Percentiles rank a stretch among this genome's conserved stretches.
phyloP scores from a whole-genome alignment of 2,113 vertebrate genomes.

The Desmodus rotundus region DNA sequence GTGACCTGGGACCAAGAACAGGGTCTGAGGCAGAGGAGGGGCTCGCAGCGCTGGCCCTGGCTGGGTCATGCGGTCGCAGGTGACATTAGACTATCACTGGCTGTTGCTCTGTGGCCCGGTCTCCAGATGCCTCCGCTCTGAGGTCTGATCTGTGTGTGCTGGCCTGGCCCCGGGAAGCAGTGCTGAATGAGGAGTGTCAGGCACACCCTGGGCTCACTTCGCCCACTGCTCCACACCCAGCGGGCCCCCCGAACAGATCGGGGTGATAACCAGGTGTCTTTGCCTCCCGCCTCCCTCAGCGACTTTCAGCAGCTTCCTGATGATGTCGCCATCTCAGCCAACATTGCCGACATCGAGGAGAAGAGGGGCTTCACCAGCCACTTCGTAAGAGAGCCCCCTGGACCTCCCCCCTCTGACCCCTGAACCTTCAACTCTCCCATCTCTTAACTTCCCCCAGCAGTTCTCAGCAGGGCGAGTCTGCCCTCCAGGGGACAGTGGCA shows the following conservation, averaged over 20 bases:
- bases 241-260: fast-evolving
- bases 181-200: fast-evolving
- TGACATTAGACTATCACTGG: fast-evolving
- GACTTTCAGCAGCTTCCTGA: conserved; percentile 96
- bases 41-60: not conserved
- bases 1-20: not conserved
- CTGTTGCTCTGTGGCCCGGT: fast-evolving
- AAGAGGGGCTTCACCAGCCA: conserved; percentile 93
- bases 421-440: not conserved
- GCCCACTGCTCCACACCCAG: not conserved
- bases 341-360: conserved; percentile 93
- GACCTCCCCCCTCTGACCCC: not conserved
- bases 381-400: conserved; percentile 83
- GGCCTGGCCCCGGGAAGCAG: fast-evolving
- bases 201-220: fast-evolving
- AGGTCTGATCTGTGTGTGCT: not conserved
- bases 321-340: conserved; percentile 89
- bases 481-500: not conserved
- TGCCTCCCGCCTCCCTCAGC: conserved; percentile 62
- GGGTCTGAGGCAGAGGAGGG: fast-evolving
- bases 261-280: not conserved
- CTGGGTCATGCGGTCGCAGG: fast-evolving
- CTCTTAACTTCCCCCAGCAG: not conserved
- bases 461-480: fast-evolving
- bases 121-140: fast-evolving